A percentile compares a stretch with the other conserved stretches of the same genome.
Conservation (phyloP, 2,113 vertebrate species). For the Chloropsis cyanopogon region DNA sequence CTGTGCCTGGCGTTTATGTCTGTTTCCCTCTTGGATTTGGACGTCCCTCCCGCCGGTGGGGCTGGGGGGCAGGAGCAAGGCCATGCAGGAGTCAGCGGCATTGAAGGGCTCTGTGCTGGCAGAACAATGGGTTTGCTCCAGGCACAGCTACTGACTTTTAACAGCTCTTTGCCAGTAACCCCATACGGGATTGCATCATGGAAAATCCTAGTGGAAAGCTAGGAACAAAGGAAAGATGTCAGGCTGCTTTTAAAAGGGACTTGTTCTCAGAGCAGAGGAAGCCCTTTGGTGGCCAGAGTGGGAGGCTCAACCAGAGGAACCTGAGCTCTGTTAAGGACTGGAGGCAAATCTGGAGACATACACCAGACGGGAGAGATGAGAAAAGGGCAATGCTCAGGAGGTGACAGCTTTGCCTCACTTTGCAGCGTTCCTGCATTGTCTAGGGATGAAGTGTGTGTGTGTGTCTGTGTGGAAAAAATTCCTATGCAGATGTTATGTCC, state of each 20-base stretch:
- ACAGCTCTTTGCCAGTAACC: slow-evolving; percentile 59
- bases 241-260: slow-evolving; percentile 46
- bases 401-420: not conserved
- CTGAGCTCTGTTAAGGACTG: slow-evolving; percentile 5
- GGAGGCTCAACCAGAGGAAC: slow-evolving; percentile 27
- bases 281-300: slow-evolving; percentile 25
- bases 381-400: slow-evolving; percentile 4
- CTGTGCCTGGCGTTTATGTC: not conserved
- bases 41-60: not conserved
- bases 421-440: not conserved
- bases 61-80: not conserved
- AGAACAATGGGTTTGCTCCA: slow-evolving; percentile 67
- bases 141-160: slow-evolving; percentile 66
- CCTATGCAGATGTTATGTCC: not conserved
- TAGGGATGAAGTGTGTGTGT: not conserved
- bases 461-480: slow-evolving; percentile 42
- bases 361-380: not conserved
- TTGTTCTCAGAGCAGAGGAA: not conserved
- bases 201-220: slow-evolving; percentile 65
- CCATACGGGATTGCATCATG: slow-evolving; percentile 62
- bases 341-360: slow-evolving; percentile 1
- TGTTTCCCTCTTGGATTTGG: not conserved
- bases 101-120: slow-evolving; percentile 29
- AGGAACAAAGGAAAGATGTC: slow-evolving; percentile 65
- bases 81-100: slow-evolving; percentile 35